Conservation (phyloP, 2,888 invertebrate genomes). For the Eurytoma adleriae region DNA sequence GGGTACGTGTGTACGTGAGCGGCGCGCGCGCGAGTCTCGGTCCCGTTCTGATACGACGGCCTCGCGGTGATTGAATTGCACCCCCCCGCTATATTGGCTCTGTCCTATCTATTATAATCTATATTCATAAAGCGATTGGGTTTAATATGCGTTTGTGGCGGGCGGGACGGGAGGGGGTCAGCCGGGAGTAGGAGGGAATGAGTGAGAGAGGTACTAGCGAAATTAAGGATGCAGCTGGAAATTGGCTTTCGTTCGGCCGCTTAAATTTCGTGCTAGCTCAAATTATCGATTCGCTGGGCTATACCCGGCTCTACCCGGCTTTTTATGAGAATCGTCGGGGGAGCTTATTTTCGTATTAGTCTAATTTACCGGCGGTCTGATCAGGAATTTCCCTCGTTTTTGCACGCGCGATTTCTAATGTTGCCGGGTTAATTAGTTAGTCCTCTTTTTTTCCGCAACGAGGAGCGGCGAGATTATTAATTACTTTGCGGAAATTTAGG, state of each 20-base stretch:
- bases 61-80: conserved; percentile 47
- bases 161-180: not conserved
- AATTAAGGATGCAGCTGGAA: conserved; percentile 31
- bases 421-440: too few species aligned
- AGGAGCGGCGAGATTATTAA: too few species aligned
- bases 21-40: not conserved
- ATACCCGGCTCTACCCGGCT: too few species aligned
- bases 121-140: conserved; percentile 40
- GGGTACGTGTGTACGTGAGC: not conserved
- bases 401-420: too few species aligned
- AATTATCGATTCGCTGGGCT: too few species aligned
- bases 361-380: too few species aligned
- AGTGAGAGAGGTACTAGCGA: conserved; percentile 42
- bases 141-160: conserved; percentile 10
- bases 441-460: too few species aligned
- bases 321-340: too few species aligned
- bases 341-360: too few species aligned
- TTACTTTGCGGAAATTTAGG: too few species aligned
- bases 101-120: conserved; percentile 39
- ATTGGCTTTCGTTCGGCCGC: conserved; percentile 11
- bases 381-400: too few species aligned
- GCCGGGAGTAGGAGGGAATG: not conserved
- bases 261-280: conserved; percentile 9
- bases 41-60: not conserved
- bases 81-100: not conserved